These are phyloP conservation scores for Scophthalmus maximus DNA, from an alignment of 2,113 vertebrate species.

Conservation along the genomic window DNA sequence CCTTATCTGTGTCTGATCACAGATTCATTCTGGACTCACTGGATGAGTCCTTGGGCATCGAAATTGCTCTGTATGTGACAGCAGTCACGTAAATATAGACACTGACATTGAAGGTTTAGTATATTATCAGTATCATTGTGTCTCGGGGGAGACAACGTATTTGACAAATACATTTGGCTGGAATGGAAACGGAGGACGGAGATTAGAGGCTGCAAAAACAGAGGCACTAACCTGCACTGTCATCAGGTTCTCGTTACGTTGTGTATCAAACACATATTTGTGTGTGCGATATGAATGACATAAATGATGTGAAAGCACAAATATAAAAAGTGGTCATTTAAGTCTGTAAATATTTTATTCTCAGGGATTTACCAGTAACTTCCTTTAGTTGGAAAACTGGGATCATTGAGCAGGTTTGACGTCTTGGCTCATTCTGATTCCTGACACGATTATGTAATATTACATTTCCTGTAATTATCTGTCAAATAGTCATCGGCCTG, in stretches of 20 bases:
- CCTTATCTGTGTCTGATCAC: conserved; percentile 32
- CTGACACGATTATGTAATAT: not conserved
- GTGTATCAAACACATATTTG: not conserved
- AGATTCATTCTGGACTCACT: not conserved
- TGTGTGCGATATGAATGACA: not conserved
- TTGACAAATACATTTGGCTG: not conserved
- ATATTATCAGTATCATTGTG: not conserved
- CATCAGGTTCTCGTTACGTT: not conserved
- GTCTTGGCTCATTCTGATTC: not conserved
- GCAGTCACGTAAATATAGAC: not conserved
- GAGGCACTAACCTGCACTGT: not conserved
- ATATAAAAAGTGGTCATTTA: not conserved
- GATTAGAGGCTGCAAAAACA: not conserved
- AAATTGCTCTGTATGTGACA: not conserved
- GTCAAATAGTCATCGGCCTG: not conserved
- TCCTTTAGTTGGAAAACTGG: not conserved
- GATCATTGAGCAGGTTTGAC: not conserved
- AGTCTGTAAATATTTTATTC: not conserved
- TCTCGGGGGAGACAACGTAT: not conserved
- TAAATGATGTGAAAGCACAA: not conserved
- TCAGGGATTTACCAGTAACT: not conserved
- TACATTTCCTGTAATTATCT: not conserved
- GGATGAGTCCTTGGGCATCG: not conserved
- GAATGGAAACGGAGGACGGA: not conserved
- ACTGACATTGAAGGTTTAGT: not conserved